Percentiles rank a stretch among this genome's conserved stretches.
These are phyloP conservation scores for Carollia perspicillata DNA, from an alignment of 2,113 vertebrate genomes.

Conservation along the genomic window DNA sequence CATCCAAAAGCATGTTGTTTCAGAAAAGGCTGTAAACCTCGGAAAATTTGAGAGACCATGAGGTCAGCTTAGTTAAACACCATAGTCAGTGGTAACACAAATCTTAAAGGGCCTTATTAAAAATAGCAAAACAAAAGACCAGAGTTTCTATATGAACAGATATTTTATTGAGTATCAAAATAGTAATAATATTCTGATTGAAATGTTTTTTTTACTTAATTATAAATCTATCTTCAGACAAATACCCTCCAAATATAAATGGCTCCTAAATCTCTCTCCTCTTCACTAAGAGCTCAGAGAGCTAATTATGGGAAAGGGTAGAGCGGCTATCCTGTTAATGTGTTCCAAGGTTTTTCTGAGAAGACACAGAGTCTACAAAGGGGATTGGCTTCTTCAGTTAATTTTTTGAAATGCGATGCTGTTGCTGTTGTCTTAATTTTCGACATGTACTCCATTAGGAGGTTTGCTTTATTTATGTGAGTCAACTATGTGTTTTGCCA, in stretches of 20 bases:
- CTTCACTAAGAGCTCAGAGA: not conserved
- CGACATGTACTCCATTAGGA: slow-evolving; percentile 55
- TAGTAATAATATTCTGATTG: not conserved
- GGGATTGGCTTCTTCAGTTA: not conserved
- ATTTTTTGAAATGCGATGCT: slow-evolving; percentile 42
- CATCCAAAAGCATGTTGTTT: not conserved
- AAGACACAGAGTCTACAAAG: not conserved
- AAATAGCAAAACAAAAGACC: not conserved
- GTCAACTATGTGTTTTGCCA: slow-evolving; percentile 7
- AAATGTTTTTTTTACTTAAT: not conserved
- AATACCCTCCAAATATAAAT: slow-evolving; percentile 15
- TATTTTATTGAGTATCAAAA: not conserved
- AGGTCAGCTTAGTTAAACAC: not conserved
- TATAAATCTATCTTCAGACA: not conserved
- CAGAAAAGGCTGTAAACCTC: not conserved
- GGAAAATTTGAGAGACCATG: not conserved
- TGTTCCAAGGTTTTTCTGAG: slow-evolving; percentile 22
- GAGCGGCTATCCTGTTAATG: not conserved
- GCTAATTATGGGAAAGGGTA: not conserved
- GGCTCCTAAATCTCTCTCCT: not conserved
- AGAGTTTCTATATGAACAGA: not conserved
- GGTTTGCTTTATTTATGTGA: slow-evolving; percentile 61
- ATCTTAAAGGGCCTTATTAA: not conserved
- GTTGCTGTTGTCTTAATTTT: slow-evolving; percentile 56
- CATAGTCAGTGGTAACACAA: not conserved